Evolutionary conservation across 1,140 invertebrate species (phyloP).

Genomic region (Cheumatopsyche charites): DNA sequence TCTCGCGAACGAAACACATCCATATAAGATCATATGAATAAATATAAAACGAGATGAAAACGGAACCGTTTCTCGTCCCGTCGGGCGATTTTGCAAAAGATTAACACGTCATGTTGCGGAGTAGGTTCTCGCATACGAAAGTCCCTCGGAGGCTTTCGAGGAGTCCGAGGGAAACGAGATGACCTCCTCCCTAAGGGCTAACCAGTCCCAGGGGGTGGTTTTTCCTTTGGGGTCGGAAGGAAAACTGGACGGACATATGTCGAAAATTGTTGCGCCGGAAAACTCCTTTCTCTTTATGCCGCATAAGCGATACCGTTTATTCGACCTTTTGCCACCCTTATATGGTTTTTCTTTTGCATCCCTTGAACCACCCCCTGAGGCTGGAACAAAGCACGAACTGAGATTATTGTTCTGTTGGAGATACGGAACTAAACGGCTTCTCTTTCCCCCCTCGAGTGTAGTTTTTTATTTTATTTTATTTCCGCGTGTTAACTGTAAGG

Average conservation of each 20-base stretch:
- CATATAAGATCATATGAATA: background rate
- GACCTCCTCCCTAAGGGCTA: constrained; percentile 38
- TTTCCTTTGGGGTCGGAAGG: background rate
- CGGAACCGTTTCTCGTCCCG: no score
- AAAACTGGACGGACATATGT: constrained; percentile 25
- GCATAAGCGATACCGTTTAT: constrained; percentile 20
- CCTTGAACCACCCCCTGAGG: no score
- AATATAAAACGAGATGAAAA: background rate
- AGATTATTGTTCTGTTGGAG: no score
- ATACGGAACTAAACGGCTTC: no score
- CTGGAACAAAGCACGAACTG: no score
- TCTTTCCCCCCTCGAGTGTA: no score
- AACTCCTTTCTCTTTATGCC: constrained; percentile 26
- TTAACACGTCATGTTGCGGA: constrained; percentile 39
- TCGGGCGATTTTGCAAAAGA: constrained; percentile 31
- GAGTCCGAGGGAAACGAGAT: constrained; percentile 36
- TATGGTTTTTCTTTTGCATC: no score
- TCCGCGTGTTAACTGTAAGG: no score
- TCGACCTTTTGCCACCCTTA: no score
- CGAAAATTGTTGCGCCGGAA: constrained; percentile 29
- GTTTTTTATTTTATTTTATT: no score
- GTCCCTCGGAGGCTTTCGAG: constrained; percentile 30
- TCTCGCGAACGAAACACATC: no score
- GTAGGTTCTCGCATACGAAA: constrained; percentile 24
- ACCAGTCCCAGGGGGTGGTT: constrained; percentile 33